phyloP scores from a whole-genome alignment of 2,113 vertebrate genomes.

The Anguilla japonica region DNA sequence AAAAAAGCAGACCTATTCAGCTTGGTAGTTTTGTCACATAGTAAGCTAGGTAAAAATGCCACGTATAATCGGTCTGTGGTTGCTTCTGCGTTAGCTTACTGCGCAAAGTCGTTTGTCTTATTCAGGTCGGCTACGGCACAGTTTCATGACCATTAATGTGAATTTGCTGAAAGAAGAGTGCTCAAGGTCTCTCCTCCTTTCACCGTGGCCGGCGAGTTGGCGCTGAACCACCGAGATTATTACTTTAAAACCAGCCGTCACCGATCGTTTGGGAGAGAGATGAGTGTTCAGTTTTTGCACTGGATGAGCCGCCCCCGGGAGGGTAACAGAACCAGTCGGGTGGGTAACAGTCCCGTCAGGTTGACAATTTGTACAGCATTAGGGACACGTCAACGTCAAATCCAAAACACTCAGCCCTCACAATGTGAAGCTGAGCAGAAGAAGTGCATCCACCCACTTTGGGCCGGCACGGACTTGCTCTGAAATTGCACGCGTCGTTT shows the following conservation, averaged over 20 bases:
- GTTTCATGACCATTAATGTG: not conserved
- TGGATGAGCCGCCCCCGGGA: not conserved
- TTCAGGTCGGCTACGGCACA: not conserved
- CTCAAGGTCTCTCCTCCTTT: not conserved
- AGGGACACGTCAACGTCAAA: constrained; percentile 39
- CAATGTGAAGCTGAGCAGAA: constrained; percentile 34
- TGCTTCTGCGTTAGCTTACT: not conserved
- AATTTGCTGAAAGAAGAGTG: not conserved
- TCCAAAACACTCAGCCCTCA: constrained; percentile 32
- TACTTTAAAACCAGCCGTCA: not conserved
- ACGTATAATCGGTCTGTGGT: not conserved
- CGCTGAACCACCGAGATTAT: not conserved
- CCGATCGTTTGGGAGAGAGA: not conserved
- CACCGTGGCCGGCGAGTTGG: not conserved
- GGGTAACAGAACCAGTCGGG: constrained; percentile 59
- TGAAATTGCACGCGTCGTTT: constrained; percentile 46
- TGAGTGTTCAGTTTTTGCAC: not conserved
- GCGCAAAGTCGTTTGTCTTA: not conserved
- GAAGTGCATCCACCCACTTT: constrained; percentile 47
- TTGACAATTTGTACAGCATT: constrained; percentile 42
- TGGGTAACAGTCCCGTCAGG: constrained; percentile 58
- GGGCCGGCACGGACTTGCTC: constrained; percentile 49
- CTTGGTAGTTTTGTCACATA: not conserved
- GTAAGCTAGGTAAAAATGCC: not conserved
- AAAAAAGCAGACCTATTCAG: too few relatives aligned